Base-by-base conservation (phyloP, 2,797 vertebrate genomes). In the Spinus pinus region DNA sequence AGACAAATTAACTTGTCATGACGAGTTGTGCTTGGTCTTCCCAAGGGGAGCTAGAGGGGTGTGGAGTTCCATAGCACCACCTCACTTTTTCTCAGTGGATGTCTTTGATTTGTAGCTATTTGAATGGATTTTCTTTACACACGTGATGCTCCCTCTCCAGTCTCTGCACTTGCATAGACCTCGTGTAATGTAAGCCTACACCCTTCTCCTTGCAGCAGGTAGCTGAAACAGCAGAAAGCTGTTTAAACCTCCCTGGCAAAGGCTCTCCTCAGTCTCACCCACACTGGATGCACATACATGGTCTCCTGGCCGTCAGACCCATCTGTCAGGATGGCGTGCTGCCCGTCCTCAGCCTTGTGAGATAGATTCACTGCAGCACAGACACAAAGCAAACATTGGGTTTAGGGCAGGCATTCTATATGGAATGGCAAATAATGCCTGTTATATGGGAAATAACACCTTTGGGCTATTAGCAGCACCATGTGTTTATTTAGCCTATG, bases 151-250 rank as follows among this genome's bases (percentile, higher is more conserved):
- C 24, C 42, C 30, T 47, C n/a, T 61, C 51, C 70, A 50, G 33
- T 53, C 49, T 77, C 56, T 72, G 33, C 3, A 4, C 57, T 71
- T 56, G 41, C 22, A 10, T 3, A 62, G 44, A 80, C 54, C 30
- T 74, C 19, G 1, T n/a, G 42, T 57, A 49, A 71, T 9, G 33
- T 61, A 72, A 87, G 70, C 50, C 71, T n/a, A 44, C 53, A 28
- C 56, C 25, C 46, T 91, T 82, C 87, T 84, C 57, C 50, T 47
- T 47, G 57, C 51, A 69, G 46, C 9, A 65, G 81, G 31, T 49
- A 90, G 83, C 74, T 80, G 80, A 92, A 95, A 75, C 81, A 77
- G 82, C 89, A 74, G 82, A 72, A 86, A 95, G 92, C 77, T 91
- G 53, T 79, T 97, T 79, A 56, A 66, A 69, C 62, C 61, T 50